Base-by-base conservation (phyloP, 2,113 vertebrate genomes). In the Caranx melampygus region DNA sequence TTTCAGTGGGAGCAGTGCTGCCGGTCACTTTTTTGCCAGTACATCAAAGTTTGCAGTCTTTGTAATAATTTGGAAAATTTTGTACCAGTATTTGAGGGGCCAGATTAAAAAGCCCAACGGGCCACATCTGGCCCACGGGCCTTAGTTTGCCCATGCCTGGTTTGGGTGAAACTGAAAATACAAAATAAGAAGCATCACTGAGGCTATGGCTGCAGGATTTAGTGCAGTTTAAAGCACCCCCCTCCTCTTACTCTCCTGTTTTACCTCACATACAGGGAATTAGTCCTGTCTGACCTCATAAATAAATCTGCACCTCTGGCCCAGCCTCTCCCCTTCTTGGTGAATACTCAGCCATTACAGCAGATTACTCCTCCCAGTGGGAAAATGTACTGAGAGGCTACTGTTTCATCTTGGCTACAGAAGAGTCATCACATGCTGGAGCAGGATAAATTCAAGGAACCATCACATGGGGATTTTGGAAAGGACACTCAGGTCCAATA, bases 401-500 rank as follows among this genome's bases (percentile, higher is more conserved):
- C 57, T 20, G 8, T 57, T 82, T 73, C 18, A 61, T 1, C 21
- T 44, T 67, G 14, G 35, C 68, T n/a, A 63, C 16, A 59, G 59
- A 60, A 16, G 60, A 26, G 1, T 12, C 1, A 76, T 61, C 49
- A 69, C 34, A 47, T 62, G 61, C 20, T 61, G 16, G 49, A 72
- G 60, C 47, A 62, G 44, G 55, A 75, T 45, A 33, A 45, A 62
- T 69, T 58, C 0, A 44, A 26, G 6, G 65, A 75, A 45, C 60
- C 34, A 33, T 86, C 73, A 85, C 55, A 72, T 3, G 12, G 5
- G 7, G 10, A 4, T n/a, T 42, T 70, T 72, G 69, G 59, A 86
- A 75, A 78, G 68, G 42, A 82, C 80, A 75, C 69, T 47, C 34
- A 0, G 73, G 5, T 63, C 63, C 51, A 67, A 60, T 64, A 51